phyloP scores from a whole-genome alignment of 2,113 vertebrate species.

The Apaloderma vittatum region DNA sequence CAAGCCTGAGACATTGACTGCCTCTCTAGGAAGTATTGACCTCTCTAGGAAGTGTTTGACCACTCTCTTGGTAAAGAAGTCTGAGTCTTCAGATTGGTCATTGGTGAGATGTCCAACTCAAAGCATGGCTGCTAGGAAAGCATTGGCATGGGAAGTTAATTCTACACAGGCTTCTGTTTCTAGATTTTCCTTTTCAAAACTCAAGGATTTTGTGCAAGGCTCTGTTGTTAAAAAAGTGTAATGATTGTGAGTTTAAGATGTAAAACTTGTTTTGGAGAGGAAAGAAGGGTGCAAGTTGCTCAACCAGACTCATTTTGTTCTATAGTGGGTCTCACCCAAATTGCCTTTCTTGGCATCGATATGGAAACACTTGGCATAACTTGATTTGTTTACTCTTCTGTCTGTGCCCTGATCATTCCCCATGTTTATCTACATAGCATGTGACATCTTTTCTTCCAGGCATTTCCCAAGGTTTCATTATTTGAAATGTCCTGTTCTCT shows the following conservation, averaged over 20 bases:
- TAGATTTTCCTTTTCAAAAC: neutral
- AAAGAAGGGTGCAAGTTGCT: neutral
- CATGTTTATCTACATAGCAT: accelerated
- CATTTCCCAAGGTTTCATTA: neutral
- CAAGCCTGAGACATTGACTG: neutral
- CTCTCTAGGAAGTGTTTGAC: neutral
- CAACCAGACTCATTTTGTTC: neutral
- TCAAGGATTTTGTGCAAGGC: accelerated
- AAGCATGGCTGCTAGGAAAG: neutral
- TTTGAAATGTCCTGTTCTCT: neutral
- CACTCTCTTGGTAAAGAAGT: neutral
- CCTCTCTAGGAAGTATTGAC: neutral
- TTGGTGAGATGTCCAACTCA: neutral
- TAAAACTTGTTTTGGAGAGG: neutral
- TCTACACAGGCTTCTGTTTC: neutral
- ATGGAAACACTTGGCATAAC: neutral
- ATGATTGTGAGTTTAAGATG: neutral
- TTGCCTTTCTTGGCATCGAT: accelerated
- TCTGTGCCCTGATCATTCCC: neutral
- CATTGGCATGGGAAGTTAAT: neutral
- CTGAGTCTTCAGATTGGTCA: neutral
- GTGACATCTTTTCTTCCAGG: neutral
- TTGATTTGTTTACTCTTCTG: neutral
- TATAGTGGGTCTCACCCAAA: neutral
- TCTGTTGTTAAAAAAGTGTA: neutral